Evolutionary conservation across 2,888 invertebrate species (phyloP).

Genomic region (Rhingia rostrata): DNA sequence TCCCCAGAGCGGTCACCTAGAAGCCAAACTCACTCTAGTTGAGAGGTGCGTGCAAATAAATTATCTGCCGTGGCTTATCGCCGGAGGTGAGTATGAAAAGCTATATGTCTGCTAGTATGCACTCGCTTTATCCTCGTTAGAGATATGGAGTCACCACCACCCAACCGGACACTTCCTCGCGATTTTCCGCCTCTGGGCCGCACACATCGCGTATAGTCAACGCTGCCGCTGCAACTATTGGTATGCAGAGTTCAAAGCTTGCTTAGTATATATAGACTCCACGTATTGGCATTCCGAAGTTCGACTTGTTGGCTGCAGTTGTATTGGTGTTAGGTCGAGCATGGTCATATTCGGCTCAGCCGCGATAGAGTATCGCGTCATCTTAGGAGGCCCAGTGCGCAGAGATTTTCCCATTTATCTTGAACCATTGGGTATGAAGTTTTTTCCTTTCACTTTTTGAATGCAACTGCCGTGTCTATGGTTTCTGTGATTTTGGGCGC

Average conservation of each 20-base stretch:
- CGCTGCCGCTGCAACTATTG: too few relatives aligned
- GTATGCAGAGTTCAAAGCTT: constrained; percentile 46
- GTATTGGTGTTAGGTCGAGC: constrained; percentile 30
- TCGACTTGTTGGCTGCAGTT: constrained; percentile 13
- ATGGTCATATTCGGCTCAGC: constrained; percentile 51
- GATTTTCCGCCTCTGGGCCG: constrained; percentile 64
- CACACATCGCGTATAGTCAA: constrained; percentile 42
- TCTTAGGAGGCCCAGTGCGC: constrained; percentile 53
- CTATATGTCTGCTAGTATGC: constrained; percentile 15
- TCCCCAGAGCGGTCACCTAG: constrained; percentile 19
- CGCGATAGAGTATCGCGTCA: constrained; percentile 64
- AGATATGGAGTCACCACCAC: constrained; percentile 60
- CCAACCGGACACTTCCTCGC: constrained; percentile 68
- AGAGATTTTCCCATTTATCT: constrained; percentile 64
- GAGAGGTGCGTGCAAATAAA: constrained; percentile 71
- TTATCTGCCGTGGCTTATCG: constrained; percentile 54
- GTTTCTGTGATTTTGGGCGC: constrained; percentile 36
- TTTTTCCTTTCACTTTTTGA: constrained; percentile 69
- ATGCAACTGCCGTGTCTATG: neutral
- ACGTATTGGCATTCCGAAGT: constrained; percentile 39
- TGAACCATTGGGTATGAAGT: constrained; percentile 24
- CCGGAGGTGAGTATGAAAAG: constrained; percentile 53
- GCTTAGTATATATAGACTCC: neutral
- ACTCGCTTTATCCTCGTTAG: constrained; percentile 42
- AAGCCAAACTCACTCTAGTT: constrained; percentile 39